Evolutionary conservation across 1,140 invertebrate species (phyloP).

Genomic region (Ips typographus): DNA sequence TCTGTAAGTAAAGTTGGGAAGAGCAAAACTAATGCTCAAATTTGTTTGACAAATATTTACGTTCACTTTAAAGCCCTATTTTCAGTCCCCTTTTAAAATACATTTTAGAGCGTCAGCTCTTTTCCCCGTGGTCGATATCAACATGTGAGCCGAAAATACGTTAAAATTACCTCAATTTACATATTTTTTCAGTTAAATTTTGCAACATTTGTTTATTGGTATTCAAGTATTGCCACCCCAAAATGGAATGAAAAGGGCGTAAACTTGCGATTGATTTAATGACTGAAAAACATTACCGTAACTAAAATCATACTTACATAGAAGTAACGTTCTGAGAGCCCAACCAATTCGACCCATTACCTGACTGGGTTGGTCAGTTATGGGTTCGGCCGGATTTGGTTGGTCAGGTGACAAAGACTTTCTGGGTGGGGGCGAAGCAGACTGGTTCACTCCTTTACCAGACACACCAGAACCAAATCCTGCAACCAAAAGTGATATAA

Average conservation of each 20-base stretch:
- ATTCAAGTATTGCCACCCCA: no score
- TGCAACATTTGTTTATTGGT: not conserved
- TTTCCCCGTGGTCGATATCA: not conserved
- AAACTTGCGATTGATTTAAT: no score
- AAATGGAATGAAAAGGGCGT: no score
- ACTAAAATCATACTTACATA: constrained; percentile 54
- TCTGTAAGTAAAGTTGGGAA: no score
- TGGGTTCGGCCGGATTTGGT: constrained; percentile 62
- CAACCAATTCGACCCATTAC: constrained; percentile 67
- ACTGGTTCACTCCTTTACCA: constrained; percentile 48
- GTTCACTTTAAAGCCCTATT: constrained; percentile 9
- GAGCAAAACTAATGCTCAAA: not conserved
- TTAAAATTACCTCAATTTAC: not conserved
- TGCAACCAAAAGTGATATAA: constrained; percentile 37
- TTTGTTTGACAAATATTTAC: constrained; percentile 8
- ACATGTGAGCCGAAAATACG: constrained; percentile 3
- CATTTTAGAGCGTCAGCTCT: constrained; percentile 1
- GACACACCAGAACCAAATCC: constrained; percentile 57
- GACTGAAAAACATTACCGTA: no score
- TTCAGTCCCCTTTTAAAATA: constrained; percentile 8
- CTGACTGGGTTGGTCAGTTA: constrained; percentile 65
- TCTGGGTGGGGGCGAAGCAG: constrained; percentile 54
- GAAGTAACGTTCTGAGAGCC: constrained; percentile 68
- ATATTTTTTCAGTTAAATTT: not conserved
- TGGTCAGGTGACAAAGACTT: constrained; percentile 60